These are phyloP conservation scores for Prenolepis imparis DNA, from an alignment of 2,888 invertebrate species.

Conservation along the genomic window DNA sequence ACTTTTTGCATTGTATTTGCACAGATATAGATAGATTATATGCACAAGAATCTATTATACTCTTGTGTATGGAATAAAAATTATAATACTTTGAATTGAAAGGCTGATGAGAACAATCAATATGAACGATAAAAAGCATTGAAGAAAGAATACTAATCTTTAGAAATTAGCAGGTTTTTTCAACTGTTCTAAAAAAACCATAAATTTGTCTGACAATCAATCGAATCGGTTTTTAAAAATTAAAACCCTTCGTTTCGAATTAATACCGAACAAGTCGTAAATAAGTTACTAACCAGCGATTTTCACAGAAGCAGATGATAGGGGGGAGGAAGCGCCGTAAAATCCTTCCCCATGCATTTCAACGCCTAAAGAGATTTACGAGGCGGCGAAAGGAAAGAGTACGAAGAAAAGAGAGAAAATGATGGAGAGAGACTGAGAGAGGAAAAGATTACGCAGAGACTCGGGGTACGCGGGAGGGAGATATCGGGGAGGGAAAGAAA, in stretches of 20 bases:
- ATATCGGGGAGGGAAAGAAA: slow-evolving; percentile 67
- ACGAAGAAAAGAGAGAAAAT: slow-evolving; percentile 39
- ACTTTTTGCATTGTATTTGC: background rate
- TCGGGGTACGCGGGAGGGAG: slow-evolving; percentile 56
- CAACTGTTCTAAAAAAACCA: background rate
- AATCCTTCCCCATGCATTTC: slow-evolving; percentile 72
- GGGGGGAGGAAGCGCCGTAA: slow-evolving; percentile 26
- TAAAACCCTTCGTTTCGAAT: background rate
- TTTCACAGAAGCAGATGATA: slow-evolving; percentile 14
- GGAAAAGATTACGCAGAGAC: slow-evolving; percentile 57
- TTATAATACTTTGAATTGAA: background rate
- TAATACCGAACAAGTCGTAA: background rate
- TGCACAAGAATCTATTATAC: background rate
- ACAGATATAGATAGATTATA: background rate
- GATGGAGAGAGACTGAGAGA: slow-evolving; percentile 63
- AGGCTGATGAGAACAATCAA: background rate
- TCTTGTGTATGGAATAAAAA: background rate
- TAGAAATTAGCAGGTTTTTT: background rate
- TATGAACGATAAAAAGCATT: background rate
- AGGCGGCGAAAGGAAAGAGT: slow-evolving; percentile 69
- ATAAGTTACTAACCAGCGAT: background rate
- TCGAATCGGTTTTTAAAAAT: background rate
- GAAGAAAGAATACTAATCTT: background rate
- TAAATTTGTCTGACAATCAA: background rate
- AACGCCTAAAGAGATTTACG: slow-evolving; percentile 82